Evolutionary conservation across 2,797 vertebrate genomes (phyloP).

Genomic region (Aeoliscus strigatus): DNA sequence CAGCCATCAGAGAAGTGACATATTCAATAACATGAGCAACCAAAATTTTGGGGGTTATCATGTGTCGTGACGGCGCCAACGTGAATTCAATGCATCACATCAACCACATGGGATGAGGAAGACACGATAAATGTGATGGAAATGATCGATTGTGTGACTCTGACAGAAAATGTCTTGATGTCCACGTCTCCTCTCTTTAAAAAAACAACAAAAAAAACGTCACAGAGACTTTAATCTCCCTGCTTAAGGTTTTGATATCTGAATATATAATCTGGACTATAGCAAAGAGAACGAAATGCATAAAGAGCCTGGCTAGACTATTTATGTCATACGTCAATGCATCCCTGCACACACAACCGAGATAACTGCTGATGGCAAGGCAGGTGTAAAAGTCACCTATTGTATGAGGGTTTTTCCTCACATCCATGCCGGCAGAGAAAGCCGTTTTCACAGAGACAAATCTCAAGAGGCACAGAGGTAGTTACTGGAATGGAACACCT

Average conservation of each 20-base stretch:
- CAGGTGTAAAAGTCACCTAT: conserved; percentile 30
- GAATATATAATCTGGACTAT: conserved; percentile 17
- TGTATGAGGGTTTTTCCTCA: conserved; percentile 45
- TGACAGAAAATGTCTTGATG: too few relatives aligned
- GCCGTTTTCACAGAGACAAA: conserved; percentile 55
- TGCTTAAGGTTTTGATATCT: conserved; percentile 29
- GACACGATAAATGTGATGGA: conserved; percentile 31
- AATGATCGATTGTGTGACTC: conserved; percentile 51
- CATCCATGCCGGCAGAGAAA: conserved; percentile 43
- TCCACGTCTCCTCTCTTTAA: conserved; percentile 29
- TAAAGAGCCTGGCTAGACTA: conserved; percentile 12
- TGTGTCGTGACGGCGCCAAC: conserved; percentile 42
- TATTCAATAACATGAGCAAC: conserved; percentile 42
- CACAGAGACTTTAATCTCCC: conserved; percentile 31
- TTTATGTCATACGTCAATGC: conserved; percentile 48
- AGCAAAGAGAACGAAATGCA: conserved; percentile 7
- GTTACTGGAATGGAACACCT: conserved; percentile 64
- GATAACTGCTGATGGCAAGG: conserved; percentile 41
- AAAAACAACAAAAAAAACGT: conserved; percentile 25
- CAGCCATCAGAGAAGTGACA: conserved; percentile 28
- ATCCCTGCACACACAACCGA: conserved; percentile 17
- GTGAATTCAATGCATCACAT: conserved; percentile 40
- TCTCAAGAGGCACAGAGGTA: conserved; percentile 58
- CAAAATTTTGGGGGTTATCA: conserved; percentile 35
- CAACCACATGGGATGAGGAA: conserved; percentile 20